phyloP scores from a whole-genome alignment of 1,140 invertebrate genomes.

The Matsumurasca onukii region DNA sequence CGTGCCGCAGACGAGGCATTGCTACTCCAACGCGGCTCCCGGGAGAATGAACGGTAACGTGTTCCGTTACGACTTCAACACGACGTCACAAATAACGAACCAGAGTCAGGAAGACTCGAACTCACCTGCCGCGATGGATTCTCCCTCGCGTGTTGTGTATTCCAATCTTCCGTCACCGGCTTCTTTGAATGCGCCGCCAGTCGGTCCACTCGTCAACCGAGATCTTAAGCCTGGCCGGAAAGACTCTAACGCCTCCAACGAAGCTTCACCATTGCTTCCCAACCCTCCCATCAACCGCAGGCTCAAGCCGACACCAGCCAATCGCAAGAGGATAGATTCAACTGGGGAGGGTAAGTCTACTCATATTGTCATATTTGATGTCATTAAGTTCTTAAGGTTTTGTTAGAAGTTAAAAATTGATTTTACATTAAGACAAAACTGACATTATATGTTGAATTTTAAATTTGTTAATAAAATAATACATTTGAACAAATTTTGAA shows the following conservation, averaged over 20 bases:
- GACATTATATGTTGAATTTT: no score
- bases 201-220: constrained; percentile 68
- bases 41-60: constrained; percentile 54
- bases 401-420: no score
- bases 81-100: constrained; percentile 33
- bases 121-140: constrained; percentile 51
- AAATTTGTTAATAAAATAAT: no score
- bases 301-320: constrained; percentile 51
- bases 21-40: constrained; percentile 71
- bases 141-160: constrained; percentile 53
- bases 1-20: constrained; percentile 53
- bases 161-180: constrained; percentile 60
- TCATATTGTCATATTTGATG: background rate
- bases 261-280: constrained; percentile 44
- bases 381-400: no score
- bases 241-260: constrained; percentile 48
- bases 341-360: constrained; percentile 35
- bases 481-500: no score
- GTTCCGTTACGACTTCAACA: constrained; percentile 58
- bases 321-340: constrained; percentile 25
- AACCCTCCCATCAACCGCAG: constrained; percentile 58
- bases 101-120: constrained; percentile 50
- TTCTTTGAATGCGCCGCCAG: constrained; percentile 39
- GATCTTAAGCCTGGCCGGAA: constrained; percentile 73
- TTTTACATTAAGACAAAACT: no score